Conservation (phyloP, 2,113 vertebrate species). For the Pheucticus melanocephalus region DNA sequence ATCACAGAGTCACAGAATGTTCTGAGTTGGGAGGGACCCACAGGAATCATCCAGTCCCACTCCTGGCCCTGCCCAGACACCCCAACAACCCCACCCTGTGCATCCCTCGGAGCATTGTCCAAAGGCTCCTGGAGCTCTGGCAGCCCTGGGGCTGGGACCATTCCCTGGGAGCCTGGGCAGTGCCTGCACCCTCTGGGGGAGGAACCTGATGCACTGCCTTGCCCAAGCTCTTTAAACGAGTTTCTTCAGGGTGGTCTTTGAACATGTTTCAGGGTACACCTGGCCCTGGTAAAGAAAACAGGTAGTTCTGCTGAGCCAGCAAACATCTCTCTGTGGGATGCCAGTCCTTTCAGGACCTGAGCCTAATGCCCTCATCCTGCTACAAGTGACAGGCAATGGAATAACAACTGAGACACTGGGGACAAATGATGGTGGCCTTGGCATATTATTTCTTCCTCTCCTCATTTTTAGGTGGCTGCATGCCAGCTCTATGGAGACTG, state of each 20-base stretch:
- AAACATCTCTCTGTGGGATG: background rate
- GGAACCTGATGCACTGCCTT: background rate
- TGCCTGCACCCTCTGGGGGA: background rate
- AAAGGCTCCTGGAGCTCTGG: background rate
- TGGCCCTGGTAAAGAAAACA: background rate
- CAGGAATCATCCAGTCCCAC: background rate
- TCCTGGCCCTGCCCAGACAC: background rate
- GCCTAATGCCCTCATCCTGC: background rate
- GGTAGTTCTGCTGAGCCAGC: background rate
- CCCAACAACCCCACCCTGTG: background rate
- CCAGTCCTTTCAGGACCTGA: background rate
- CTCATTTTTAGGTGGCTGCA: background rate
- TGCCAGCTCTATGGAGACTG: background rate
- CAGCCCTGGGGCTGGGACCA: accelerated
- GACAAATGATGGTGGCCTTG: background rate
- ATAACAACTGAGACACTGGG: background rate
- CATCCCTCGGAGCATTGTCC: accelerated
- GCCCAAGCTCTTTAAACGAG: background rate
- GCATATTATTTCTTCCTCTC: background rate
- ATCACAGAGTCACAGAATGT: background rate
- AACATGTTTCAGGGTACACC: background rate
- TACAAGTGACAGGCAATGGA: background rate
- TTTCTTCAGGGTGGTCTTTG: background rate
- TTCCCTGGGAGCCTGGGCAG: background rate
- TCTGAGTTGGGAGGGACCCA: background rate